Base-by-base conservation (phyloP, 2,797 vertebrate genomes). In the Schizopygopsis pylzovi region DNA sequence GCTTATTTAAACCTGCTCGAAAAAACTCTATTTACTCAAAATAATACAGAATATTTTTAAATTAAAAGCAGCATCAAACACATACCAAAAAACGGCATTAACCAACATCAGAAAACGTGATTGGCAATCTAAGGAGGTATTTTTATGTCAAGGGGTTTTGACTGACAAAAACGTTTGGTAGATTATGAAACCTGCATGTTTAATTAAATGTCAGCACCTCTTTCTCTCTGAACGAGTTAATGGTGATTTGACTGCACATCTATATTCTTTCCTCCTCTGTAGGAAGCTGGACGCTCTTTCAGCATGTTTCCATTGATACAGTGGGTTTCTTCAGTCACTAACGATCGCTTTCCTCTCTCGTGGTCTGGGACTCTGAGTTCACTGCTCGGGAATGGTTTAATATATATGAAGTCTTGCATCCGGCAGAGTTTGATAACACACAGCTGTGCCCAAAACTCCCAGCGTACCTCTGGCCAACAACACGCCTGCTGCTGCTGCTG, bases 271-370 rank as follows among this genome's bases (percentile, higher is more conserved):
- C 37, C 49, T 76, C 47, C 10, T 54, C 59, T 16, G 65, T 73
- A 71, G 59, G 78, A 81, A 54, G 54, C 78, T 28, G 28, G 45
- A 73, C 59, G 76, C 56, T 79, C 77, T 88, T 88, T 82, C 77
- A 72, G 61, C 68, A 67, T 4, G 16, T 22, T 82, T 87, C 83
- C 18, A 33, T 61, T 41, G 67, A 78, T 81, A 75, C 18, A 49
- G 39, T 81, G 16, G 8, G 41, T 85, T 85, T 72, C 83, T 82
- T 77, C 63, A 78, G 77, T 52, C 43, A 25, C 47, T 81, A 43
- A 78, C 49, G 15, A 61, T 6, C 1, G 2, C 79, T 85, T 89
- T 63, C 61, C 43, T 84, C 37, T 63, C n/a, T 80, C 59, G 70
- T 49, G 37, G 43, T 84, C 63, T 79, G 54, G 52, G 67, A 61